Conservation (phyloP, 1,140 invertebrate species). For the Onthophagus taurus region DNA sequence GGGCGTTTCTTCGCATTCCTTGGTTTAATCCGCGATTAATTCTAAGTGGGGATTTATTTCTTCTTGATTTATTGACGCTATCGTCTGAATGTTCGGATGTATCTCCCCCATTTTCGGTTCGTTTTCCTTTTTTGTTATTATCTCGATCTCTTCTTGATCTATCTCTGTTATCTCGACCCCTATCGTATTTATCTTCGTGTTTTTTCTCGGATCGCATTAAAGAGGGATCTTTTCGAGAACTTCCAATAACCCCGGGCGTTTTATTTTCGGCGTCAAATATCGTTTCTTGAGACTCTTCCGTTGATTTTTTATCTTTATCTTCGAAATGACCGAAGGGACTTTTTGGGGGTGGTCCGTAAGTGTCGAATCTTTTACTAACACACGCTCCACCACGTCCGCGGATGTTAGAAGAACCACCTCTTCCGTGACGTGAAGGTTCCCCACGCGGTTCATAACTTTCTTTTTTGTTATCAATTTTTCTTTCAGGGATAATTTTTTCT, state of each 20-base stretch:
- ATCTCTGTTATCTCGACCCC: slow-evolving; percentile 35
- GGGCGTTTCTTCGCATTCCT: slow-evolving; percentile 2
- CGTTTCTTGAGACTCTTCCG: slow-evolving; percentile 43
- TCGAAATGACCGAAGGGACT: slow-evolving; percentile 55
- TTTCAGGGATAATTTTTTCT: slow-evolving; percentile 38
- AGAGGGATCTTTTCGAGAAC: slow-evolving; percentile 17
- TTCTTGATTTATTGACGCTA: slow-evolving; percentile 11
- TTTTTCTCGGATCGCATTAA: slow-evolving; percentile 11
- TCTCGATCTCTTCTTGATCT: slow-evolving; percentile 26
- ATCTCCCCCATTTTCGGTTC: slow-evolving; percentile 18
- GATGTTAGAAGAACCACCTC: slow-evolving; percentile 57
- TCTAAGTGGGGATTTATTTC: slow-evolving; percentile 3
- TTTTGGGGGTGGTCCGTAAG: slow-evolving; percentile 65
- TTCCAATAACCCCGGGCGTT: slow-evolving; percentile 44
- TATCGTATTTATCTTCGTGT: slow-evolving; percentile 30
- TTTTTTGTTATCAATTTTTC: slow-evolving; percentile 38
- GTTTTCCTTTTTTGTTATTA: slow-evolving; percentile 13
- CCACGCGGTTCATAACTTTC: slow-evolving; percentile 69
- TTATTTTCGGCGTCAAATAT: slow-evolving; percentile 35
- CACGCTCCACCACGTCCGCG: slow-evolving; percentile 39
- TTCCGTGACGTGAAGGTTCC: slow-evolving; percentile 68
- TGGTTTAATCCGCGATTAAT: background rate
- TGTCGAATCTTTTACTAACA: slow-evolving; percentile 50
- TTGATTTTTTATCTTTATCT: slow-evolving; percentile 29
- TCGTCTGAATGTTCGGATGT: slow-evolving; percentile 21